Conservation (phyloP, 2,113 vertebrate genomes). For the Hassar affinis region DNA sequence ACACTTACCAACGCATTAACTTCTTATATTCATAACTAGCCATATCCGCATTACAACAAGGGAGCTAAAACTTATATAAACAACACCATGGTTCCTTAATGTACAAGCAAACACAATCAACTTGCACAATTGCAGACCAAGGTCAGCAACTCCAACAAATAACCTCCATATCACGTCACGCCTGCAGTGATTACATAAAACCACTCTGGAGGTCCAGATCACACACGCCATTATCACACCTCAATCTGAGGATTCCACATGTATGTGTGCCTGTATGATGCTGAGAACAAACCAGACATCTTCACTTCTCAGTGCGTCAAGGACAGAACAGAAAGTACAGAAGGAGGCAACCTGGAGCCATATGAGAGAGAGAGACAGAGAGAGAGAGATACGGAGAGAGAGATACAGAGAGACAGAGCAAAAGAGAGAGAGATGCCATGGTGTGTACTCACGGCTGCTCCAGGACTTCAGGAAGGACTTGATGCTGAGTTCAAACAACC, state of each 20-base stretch:
- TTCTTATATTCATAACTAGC: neutral
- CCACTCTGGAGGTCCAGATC: neutral
- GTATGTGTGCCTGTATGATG: neutral
- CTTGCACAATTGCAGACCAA: neutral
- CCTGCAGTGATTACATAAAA: slow-evolving; percentile 40
- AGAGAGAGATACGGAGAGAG: too few species aligned
- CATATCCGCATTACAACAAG: neutral
- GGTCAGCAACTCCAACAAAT: neutral
- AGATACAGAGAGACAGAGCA: neutral
- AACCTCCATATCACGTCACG: neutral
- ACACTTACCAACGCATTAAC: neutral
- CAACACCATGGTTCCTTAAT: neutral
- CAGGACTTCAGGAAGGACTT: slow-evolving; percentile 76
- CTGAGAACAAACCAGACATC: neutral
- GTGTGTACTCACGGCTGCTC: slow-evolving; percentile 73
- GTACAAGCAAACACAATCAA: neutral
- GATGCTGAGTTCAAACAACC: slow-evolving; percentile 78
- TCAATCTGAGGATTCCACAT: neutral
- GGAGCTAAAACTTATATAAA: neutral
- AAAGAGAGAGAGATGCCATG: neutral
- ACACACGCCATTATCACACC: neutral
- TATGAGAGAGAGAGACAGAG: neutral
- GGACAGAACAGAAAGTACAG: slow-evolving; percentile 7
- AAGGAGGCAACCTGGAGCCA: neutral
- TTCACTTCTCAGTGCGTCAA: neutral